phyloP scores from a whole-genome alignment of 2,888 invertebrate genomes.

The Augiades crinisus region DNA sequence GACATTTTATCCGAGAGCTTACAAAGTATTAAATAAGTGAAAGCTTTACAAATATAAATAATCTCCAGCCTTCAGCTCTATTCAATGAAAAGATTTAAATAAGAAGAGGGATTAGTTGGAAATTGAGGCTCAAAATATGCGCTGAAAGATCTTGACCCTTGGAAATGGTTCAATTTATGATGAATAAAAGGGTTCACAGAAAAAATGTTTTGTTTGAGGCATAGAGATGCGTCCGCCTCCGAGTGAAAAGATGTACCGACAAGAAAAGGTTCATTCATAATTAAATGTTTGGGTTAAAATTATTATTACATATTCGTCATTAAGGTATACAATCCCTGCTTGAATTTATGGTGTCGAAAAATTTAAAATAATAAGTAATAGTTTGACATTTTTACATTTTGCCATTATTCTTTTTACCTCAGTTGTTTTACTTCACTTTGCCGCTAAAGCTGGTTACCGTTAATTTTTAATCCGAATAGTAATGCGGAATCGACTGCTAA shows the following conservation, averaged over 20 bases:
- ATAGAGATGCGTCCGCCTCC: neutral
- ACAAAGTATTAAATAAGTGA: neutral
- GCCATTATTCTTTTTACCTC: too few relatives aligned
- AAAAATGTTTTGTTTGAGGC: conserved; percentile 14
- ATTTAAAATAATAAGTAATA: too few relatives aligned
- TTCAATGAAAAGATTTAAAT: neutral
- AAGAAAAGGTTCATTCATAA: conserved; percentile 2
- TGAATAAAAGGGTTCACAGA: conserved; percentile 16
- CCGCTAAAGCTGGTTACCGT: too few relatives aligned
- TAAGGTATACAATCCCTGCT: too few relatives aligned
- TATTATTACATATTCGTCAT: too few relatives aligned
- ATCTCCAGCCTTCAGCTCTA: neutral
- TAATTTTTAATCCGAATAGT: too few relatives aligned
- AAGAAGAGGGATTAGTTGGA: conserved; percentile 11
- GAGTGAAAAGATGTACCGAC: neutral
- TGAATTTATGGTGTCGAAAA: too few relatives aligned
- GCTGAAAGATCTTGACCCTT: conserved; percentile 17
- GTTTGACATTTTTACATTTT: too few relatives aligned
- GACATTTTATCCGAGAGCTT: neutral
- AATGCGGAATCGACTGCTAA: too few relatives aligned
- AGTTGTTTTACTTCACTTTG: too few relatives aligned
- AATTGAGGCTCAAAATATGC: conserved; percentile 12
- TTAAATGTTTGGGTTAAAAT: neutral
- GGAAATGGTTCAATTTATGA: conserved; percentile 18
- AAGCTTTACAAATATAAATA: neutral